These are phyloP conservation scores for Aldabrachelys gigantea DNA, from an alignment of 2,113 vertebrate species.

Conservation along the genomic window DNA sequence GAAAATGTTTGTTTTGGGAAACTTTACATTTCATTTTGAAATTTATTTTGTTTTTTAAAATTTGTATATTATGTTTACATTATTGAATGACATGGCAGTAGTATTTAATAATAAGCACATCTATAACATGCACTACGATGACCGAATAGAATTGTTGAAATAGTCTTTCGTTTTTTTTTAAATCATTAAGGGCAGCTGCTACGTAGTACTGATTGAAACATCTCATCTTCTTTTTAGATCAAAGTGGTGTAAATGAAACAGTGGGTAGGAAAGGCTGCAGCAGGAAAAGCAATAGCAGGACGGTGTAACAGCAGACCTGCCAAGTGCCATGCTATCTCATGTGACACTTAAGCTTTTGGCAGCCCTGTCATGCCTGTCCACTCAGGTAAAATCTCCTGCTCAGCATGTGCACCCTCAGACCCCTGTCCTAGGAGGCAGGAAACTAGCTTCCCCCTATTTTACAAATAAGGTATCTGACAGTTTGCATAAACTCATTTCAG, in stretches of 20 bases:
- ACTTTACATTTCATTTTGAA: neutral
- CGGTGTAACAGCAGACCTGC: neutral
- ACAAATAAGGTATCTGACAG: neutral
- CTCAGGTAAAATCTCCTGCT: neutral
- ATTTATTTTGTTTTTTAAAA: neutral
- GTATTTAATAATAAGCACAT: too few relatives aligned
- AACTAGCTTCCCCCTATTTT: neutral
- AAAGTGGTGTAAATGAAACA: accelerated
- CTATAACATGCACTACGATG: neutral
- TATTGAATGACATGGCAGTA: too few relatives aligned
- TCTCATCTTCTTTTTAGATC: neutral
- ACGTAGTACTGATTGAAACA: neutral
- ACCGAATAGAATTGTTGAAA: neutral
- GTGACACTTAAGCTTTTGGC: accelerated
- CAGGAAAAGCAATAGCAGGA: accelerated
- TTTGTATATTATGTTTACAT: neutral
- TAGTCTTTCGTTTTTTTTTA: neutral
- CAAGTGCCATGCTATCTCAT: accelerated
- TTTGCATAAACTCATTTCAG: neutral
- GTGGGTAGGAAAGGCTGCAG: accelerated
- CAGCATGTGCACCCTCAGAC: neutral
- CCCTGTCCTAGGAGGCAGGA: neutral
- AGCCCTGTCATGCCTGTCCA: neutral
- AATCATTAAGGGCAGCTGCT: neutral
- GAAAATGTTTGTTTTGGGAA: neutral